Conservation (phyloP, 2,797 vertebrate genomes). For the Catharus ustulatus region DNA sequence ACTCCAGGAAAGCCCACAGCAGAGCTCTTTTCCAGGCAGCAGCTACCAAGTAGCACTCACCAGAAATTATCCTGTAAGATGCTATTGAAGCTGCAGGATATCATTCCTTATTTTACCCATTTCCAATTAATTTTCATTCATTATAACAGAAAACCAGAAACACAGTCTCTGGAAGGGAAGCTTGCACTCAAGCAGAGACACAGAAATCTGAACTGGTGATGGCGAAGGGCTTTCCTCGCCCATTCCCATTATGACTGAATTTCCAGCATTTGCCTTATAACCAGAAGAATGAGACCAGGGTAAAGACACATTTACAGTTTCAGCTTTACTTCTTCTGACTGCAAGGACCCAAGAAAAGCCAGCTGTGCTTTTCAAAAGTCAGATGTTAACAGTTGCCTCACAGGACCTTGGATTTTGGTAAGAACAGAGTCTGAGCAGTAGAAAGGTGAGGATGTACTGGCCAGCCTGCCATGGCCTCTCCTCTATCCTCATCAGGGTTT, state of each 20-base stretch:
- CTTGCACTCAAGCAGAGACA: not conserved
- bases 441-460: not conserved
- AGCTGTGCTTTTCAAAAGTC: not conserved
- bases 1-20: not conserved
- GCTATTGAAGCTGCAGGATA: not conserved
- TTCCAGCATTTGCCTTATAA: not conserved
- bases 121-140: not conserved
- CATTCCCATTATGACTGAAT: rapidly evolving
- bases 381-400: not conserved
- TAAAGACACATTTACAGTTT: not conserved
- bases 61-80: not conserved
- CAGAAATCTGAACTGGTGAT: not conserved
- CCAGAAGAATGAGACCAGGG: not conserved
- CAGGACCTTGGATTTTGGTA: not conserved
- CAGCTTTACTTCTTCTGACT: not conserved
- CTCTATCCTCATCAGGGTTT: not conserved
- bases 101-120: not conserved
- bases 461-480: not conserved
- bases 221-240: not conserved
- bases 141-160: not conserved
- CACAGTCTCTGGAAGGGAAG: not conserved
- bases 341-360: not conserved
- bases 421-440: not conserved
- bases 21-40: slow-evolving; percentile 14
- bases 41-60: not conserved